Evolutionary conservation across 2,113 vertebrate genomes (phyloP).

Genomic region (Odobenus rosmarus): DNA sequence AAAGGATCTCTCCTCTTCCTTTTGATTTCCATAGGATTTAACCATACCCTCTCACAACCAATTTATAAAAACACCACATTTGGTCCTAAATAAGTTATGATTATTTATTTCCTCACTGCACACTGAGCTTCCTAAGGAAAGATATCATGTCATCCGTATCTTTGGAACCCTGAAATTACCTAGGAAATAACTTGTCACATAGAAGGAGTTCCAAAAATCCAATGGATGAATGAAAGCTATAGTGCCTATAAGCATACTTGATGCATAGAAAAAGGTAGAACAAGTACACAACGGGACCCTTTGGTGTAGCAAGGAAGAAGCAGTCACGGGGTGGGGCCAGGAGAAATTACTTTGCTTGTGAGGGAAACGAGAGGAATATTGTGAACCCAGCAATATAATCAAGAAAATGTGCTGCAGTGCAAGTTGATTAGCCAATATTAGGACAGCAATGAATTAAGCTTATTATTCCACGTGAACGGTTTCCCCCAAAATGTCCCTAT

Average conservation of each 20-base stretch:
- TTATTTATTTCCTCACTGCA: background rate
- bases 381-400: background rate
- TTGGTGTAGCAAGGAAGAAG: accelerated
- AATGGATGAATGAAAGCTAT: background rate
- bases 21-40: background rate
- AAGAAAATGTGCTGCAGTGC: background rate
- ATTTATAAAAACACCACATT: background rate
- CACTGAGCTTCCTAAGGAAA: background rate
- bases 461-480: background rate
- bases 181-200: background rate
- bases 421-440: background rate
- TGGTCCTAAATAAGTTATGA: background rate
- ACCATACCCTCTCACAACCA: background rate
- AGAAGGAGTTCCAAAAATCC: background rate
- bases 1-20: background rate
- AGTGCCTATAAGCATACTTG: background rate
- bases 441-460: background rate
- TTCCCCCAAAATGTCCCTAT: background rate
- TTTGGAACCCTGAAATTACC: background rate
- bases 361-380: background rate
- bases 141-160: background rate
- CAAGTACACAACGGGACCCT: background rate
- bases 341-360: background rate
- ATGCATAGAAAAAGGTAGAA: background rate
- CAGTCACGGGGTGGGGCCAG: accelerated